Evolutionary conservation across 30 jellyfish, hydroid and myxozoan genomes (phyloP).

Genomic region (Turritopsis dohrnii): DNA sequence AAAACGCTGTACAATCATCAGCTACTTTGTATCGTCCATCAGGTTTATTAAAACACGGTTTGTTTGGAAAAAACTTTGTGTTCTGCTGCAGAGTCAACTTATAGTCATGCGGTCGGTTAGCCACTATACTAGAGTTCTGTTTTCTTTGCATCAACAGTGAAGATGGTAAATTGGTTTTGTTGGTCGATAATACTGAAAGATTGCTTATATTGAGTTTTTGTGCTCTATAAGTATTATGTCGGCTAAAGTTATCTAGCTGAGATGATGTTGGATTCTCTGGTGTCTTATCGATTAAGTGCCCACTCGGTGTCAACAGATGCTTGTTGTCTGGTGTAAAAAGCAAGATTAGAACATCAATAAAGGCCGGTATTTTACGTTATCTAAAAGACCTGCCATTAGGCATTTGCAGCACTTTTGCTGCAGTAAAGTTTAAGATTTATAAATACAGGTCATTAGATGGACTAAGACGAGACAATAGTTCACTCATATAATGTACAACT

Average conservation of each 20-base stretch:
- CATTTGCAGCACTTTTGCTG: no score
- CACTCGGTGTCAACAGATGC: conserved; percentile 1
- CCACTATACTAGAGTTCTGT: not conserved
- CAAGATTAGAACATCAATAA: not conserved
- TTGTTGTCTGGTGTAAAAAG: not conserved
- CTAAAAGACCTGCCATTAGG: no score
- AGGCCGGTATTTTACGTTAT: no score
- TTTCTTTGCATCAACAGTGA: not conserved
- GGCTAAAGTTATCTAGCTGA: not conserved
- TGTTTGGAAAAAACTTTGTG: not conserved
- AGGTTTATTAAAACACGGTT: not conserved
- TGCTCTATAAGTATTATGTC: not conserved
- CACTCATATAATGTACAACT: no score
- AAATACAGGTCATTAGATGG: no score
- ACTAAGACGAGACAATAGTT: no score
- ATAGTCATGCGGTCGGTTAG: not conserved
- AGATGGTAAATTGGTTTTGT: not conserved
- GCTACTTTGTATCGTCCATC: conserved; percentile 62
- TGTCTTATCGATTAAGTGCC: not conserved
- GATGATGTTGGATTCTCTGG: not conserved
- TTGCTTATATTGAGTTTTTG: not conserved
- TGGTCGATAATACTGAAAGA: not conserved
- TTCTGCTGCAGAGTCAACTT: not conserved
- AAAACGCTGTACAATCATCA: conserved; percentile 42
- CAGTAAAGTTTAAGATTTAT: no score